Evolutionary conservation across 2,888 invertebrate species (phyloP).

Genomic region (Caenorhabditis sulstoni): DNA sequence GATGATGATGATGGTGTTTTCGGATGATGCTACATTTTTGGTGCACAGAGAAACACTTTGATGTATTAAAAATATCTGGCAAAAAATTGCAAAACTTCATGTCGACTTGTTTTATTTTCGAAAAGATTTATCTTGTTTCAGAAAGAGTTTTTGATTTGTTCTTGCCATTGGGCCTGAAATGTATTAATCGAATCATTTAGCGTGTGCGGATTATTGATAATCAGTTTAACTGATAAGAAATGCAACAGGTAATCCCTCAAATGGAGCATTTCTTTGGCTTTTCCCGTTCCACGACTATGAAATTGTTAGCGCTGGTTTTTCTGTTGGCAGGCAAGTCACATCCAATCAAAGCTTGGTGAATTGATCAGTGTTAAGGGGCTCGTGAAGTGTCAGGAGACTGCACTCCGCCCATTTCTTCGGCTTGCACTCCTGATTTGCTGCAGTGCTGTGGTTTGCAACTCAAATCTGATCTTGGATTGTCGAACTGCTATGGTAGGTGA

Average conservation of each 20-base stretch:
- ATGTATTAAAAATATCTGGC: too few relatives aligned
- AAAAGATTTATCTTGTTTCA: constrained; percentile 3
- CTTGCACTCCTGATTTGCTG: constrained; percentile 40
- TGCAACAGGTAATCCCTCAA: constrained; percentile 40
- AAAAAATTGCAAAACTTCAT: too few relatives aligned
- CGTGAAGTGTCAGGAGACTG: constrained; percentile 3
- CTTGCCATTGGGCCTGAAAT: constrained; percentile 8
- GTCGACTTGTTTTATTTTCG: too few relatives aligned
- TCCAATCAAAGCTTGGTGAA: too few relatives aligned
- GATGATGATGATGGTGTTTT: too few relatives aligned
- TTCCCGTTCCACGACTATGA: constrained; percentile 38
- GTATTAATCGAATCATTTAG: constrained; percentile 6
- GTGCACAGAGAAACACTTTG: too few relatives aligned
- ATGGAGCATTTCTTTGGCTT: constrained; percentile 31
- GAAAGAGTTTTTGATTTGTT: constrained; percentile 13
- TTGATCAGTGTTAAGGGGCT: constrained; percentile 3
- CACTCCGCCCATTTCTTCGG: constrained; percentile 18
- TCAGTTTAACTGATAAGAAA: constrained; percentile 55
- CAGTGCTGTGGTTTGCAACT: constrained; percentile 60
- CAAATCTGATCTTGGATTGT: constrained; percentile 40
- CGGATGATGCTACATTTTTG: too few relatives aligned
- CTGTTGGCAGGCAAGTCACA: constrained; percentile 34
- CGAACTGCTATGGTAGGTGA: constrained; percentile 51
- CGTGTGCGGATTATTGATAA: constrained; percentile 42
- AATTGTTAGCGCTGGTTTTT: constrained; percentile 33